Conservation (phyloP, 2,888 invertebrate genomes). For the Amaurobius ferox region DNA sequence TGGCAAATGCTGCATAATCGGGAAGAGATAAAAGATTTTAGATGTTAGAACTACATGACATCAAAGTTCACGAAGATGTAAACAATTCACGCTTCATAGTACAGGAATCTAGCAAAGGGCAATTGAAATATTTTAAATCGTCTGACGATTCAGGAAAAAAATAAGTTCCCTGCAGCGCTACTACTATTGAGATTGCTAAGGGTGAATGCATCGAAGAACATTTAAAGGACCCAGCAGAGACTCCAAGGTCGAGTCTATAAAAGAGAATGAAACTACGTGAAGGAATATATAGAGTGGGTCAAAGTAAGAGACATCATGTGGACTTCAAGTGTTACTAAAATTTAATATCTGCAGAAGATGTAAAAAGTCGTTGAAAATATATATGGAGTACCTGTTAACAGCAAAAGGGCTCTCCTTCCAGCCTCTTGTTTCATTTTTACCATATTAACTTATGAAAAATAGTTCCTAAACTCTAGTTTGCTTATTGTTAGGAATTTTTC, state of each 20-base stretch:
- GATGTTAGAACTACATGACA: not conserved
- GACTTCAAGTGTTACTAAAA: not conserved
- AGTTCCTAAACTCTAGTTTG: too few relatives aligned
- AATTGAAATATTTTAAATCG: conserved; percentile 41
- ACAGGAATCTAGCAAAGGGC: not conserved
- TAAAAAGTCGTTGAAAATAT: too few relatives aligned
- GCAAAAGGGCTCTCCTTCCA: too few relatives aligned
- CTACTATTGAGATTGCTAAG: conserved; percentile 16
- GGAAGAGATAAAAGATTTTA: not conserved
- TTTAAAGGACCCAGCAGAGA: conserved; percentile 29
- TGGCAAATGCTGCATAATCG: too few relatives aligned
- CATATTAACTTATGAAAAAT: too few relatives aligned
- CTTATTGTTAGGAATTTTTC: too few relatives aligned
- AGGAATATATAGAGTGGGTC: too few relatives aligned
- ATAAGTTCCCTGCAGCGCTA: conserved; percentile 13
- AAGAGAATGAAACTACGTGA: too few relatives aligned
- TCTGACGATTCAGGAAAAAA: not conserved
- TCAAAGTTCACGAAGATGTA: not conserved
- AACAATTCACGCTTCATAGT: not conserved
- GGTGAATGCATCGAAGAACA: conserved; percentile 34
- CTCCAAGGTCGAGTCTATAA: conserved; percentile 32
- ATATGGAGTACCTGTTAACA: too few relatives aligned
- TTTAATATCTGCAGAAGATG: too few relatives aligned
- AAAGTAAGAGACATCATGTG: not conserved
- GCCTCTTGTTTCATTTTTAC: too few relatives aligned